Evolutionary conservation across 2,888 invertebrate species (phyloP).

Genomic region (Papilio demoleus): DNA sequence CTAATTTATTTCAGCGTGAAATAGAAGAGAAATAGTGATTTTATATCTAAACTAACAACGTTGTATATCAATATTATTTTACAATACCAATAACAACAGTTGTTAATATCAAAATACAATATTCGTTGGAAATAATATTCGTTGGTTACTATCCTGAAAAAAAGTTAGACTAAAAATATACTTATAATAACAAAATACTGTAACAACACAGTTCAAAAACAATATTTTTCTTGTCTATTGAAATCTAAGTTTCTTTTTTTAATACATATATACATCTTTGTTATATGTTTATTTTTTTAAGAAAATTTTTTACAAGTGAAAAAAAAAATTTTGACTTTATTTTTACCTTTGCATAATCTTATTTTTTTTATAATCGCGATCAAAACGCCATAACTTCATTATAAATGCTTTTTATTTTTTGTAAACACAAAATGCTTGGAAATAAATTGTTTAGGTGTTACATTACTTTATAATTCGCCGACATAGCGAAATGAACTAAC

Average conservation of each 20-base stretch:
- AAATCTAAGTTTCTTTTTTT: neutral
- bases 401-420: neutral
- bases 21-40: neutral
- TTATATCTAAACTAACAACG: neutral
- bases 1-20: slow-evolving; percentile 18
- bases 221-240: too few relatives aligned
- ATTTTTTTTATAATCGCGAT: neutral
- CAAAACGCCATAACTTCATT: neutral
- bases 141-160: too few relatives aligned
- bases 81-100: neutral
- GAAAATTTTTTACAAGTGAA: too few relatives aligned
- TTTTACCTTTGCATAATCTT: too few relatives aligned
- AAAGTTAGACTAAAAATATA: too few relatives aligned
- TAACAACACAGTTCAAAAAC: neutral
- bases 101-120: neutral
- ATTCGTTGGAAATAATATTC: too few relatives aligned
- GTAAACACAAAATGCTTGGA: neutral
- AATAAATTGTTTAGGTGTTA: neutral
- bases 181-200: too few relatives aligned
- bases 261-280: too few relatives aligned
- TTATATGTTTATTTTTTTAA: too few relatives aligned
- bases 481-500: neutral
- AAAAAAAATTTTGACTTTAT: neutral
- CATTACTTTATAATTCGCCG: neutral
- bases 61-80: neutral